These are phyloP conservation scores for Dastarcus helophoroides DNA, from an alignment of 2,888 invertebrate species.

Conservation along the genomic window DNA sequence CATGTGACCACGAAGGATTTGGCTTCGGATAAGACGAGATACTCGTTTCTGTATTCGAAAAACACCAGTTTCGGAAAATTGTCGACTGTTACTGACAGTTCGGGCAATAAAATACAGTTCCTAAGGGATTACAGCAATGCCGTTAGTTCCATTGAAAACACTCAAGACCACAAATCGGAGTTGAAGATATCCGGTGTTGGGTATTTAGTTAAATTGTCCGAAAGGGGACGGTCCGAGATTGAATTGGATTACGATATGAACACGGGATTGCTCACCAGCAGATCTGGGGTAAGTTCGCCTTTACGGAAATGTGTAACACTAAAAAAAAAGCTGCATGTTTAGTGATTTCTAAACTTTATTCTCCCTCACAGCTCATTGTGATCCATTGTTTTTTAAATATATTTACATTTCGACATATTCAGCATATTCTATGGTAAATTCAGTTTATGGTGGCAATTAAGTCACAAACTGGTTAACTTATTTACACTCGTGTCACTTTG, in stretches of 20 bases:
- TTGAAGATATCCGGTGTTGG: conserved; percentile 88
- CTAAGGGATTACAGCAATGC: conserved; percentile 84
- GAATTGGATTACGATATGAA: conserved; percentile 85
- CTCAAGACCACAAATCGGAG: conserved; percentile 86
- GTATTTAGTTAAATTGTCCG: conserved; percentile 75
- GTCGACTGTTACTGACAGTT: conserved; percentile 86
- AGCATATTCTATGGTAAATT: too few species aligned
- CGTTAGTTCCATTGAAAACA: conserved; percentile 88
- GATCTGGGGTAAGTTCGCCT: conserved; percentile 55
- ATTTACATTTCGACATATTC: too few species aligned
- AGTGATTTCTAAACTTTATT: too few species aligned
- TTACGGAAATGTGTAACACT: too few species aligned
- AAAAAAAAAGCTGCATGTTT: too few species aligned
- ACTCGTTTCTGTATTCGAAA: conserved; percentile 93
- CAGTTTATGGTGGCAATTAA: too few species aligned
- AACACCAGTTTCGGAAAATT: conserved; percentile 92
- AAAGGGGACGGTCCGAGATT: conserved; percentile 81
- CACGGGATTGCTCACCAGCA: conserved; percentile 74
- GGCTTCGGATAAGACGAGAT: conserved; percentile 88
- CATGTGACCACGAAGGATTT: conserved; percentile 91
- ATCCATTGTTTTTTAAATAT: neutral
- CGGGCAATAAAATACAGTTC: conserved; percentile 86
- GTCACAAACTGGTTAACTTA: too few species aligned
- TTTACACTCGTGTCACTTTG: too few species aligned
- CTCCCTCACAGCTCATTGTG: too few species aligned